Conservation (phyloP, 2,113 vertebrate species). For the Rhegmatorhina hoffmannsi region DNA sequence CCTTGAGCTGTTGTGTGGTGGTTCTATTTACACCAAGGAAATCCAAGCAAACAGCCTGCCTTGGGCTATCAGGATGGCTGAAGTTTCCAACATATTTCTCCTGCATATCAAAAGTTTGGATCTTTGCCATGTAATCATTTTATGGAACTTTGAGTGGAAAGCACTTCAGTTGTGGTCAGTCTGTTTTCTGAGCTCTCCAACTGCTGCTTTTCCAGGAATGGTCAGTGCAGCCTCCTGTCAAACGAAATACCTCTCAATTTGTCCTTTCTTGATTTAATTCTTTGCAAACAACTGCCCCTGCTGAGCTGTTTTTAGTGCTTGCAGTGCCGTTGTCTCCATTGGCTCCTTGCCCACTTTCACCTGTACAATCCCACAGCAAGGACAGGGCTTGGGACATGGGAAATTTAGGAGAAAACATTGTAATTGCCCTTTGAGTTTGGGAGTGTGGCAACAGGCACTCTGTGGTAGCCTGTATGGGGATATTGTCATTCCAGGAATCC, state of each 20-base stretch:
- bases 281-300: neutral
- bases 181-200: neutral
- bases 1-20: conserved; percentile 28
- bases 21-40: conserved; percentile 44
- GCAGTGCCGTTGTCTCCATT: neutral
- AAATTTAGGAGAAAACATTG: neutral
- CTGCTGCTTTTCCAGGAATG: neutral
- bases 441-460: neutral
- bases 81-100: conserved; percentile 17
- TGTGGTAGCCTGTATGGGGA: neutral
- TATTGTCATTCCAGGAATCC: neutral
- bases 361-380: neutral
- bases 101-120: neutral
- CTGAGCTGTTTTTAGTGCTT: neutral
- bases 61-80: conserved; percentile 11
- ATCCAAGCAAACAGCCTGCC: conserved; percentile 31
- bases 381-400: rapidly evolving
- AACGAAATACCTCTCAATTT: neutral
- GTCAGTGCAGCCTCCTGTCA: neutral
- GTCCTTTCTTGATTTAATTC: neutral
- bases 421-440: neutral
- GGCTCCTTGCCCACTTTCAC: neutral
- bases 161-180: neutral
- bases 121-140: neutral
- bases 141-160: neutral